A percentile compares a stretch with the other conserved stretches of the same genome.
phyloP scores from a whole-genome alignment of 92 coral and sea anemone species.

The Porites rus region DNA sequence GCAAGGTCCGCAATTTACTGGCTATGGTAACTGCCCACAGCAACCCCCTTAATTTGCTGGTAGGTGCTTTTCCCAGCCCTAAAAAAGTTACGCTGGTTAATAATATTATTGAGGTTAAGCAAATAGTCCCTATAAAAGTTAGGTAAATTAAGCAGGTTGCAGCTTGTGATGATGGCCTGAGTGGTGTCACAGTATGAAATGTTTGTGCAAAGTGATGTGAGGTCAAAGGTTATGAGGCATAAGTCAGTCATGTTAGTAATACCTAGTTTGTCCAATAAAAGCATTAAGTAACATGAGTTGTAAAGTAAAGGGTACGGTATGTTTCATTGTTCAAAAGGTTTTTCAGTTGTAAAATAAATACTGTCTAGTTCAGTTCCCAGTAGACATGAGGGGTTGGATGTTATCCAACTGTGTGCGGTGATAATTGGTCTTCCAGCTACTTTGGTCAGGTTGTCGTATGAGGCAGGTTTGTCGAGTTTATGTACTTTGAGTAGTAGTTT shows the following conservation, averaged over 20 bases:
- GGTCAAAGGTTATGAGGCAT: slow-evolving; percentile 39
- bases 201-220: slow-evolving; percentile 56
- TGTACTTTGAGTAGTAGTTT: slow-evolving; percentile 9
- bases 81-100: slow-evolving; percentile 37
- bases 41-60: slow-evolving; percentile 52
- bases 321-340: background rate
- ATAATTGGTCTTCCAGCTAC: background rate
- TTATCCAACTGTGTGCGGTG: background rate
- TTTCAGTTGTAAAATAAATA: background rate
- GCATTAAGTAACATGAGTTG: slow-evolving; percentile 27
- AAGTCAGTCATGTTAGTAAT: slow-evolving; percentile 27
- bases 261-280: background rate
- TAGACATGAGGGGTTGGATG: background rate
- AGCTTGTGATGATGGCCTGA: slow-evolving; percentile 51
- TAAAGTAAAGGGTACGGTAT: slow-evolving; percentile 47
- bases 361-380: background rate
- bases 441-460: background rate
- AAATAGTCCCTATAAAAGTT: slow-evolving; percentile 39
- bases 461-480: slow-evolving; percentile 3
- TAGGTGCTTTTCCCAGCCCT: slow-evolving; percentile 5
- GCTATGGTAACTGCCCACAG: slow-evolving; percentile 67
- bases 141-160: slow-evolving; percentile 56
- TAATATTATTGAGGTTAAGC: slow-evolving; percentile 49
- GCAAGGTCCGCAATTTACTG: slow-evolving; percentile 60
- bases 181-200: slow-evolving; percentile 33